Evolutionary conservation across 2,888 invertebrate species (phyloP), one percentile per base, ranked within the genome.

Genomic region (Thelaira solivaga): DNA sequence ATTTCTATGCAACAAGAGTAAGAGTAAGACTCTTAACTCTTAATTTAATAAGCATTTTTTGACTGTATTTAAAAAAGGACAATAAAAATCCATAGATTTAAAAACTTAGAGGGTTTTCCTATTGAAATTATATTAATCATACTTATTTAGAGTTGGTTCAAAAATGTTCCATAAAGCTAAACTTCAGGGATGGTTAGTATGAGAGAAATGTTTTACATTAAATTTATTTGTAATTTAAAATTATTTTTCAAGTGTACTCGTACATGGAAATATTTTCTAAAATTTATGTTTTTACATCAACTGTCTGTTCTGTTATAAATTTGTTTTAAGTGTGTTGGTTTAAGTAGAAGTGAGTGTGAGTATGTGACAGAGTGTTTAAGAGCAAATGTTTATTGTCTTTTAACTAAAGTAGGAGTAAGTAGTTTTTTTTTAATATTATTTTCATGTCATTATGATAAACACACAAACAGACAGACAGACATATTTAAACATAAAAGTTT

Each of bases 341-440:
- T n/a, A n/a, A 43, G 18, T 69, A 2, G 51, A 22, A 31, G 31
- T 16, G 22, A 10, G 24, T 39, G 11, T 45, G 43, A 39, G 20
- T 34, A 26, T 69, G 49, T 53, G 36, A 53, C 18, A 49, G 24
- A 51, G 51, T 65, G 57, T 45, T 64, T 11, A 64, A 65, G 22
- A 69, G n/a, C 47, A 45, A 5, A 55, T 72, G 57, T 72, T 67
- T 53, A 67, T 64, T 71, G 68, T 49, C 49, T 43, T 43, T 51
- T 20, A 39, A 57, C 47, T 39, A 13, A 36, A 68, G 57, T 53
- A 68, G 67, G 62, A 20, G 68, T 73, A 24, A 64, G 49, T 57
- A 55, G 41, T 72, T 68, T 29, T 55, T n/a, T 47, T 34, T 65
- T 51, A 20, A n/a, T 71, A 53, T 29, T 29, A 47, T 49, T 71